Evolutionary conservation across 2,797 vertebrate species (phyloP).

Genomic region (Sphaeramia orbicularis): DNA sequence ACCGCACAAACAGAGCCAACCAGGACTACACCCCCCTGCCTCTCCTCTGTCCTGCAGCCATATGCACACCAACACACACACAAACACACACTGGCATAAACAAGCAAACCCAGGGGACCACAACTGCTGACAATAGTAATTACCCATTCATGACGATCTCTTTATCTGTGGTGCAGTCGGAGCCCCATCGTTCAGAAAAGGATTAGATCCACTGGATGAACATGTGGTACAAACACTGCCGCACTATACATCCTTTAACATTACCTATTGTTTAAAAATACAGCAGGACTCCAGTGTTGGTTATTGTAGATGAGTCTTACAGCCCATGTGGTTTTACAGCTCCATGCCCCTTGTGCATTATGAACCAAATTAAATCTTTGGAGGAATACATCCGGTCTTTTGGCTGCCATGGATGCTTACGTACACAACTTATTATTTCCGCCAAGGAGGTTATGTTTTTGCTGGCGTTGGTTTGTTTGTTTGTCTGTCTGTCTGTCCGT

Average conservation of each 20-base stretch:
- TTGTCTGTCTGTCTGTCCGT: too few relatives aligned
- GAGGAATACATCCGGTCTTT: too few relatives aligned
- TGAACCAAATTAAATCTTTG: too few relatives aligned
- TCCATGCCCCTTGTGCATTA: too few relatives aligned
- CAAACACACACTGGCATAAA: slow-evolving; percentile 8
- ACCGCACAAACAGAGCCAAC: slow-evolving; percentile 39
- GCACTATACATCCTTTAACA: not conserved
- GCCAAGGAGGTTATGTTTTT: too few relatives aligned
- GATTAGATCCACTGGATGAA: slow-evolving; percentile 8
- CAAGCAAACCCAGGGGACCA: slow-evolving; percentile 26
- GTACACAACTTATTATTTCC: too few relatives aligned
- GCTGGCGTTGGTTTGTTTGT: too few relatives aligned
- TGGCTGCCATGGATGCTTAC: too few relatives aligned
- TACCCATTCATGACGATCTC: slow-evolving; percentile 56
- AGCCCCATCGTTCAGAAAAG: slow-evolving; percentile 13
- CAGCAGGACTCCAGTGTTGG: too few relatives aligned
- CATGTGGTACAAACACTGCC: not conserved
- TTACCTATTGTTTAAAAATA: too few relatives aligned
- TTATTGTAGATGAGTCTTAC: too few relatives aligned
- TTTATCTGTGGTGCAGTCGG: slow-evolving; percentile 35
- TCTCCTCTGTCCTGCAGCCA: slow-evolving; percentile 15
- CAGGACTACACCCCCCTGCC: slow-evolving; percentile 16
- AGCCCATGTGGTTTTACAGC: too few relatives aligned
- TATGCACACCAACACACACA: not conserved
- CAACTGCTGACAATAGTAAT: slow-evolving; percentile 59